A percentile compares a stretch with the other conserved stretches of the same genome.
phyloP scores from a whole-genome alignment of 2,888 invertebrate genomes.

The Ichneumoninae sp. region DNA sequence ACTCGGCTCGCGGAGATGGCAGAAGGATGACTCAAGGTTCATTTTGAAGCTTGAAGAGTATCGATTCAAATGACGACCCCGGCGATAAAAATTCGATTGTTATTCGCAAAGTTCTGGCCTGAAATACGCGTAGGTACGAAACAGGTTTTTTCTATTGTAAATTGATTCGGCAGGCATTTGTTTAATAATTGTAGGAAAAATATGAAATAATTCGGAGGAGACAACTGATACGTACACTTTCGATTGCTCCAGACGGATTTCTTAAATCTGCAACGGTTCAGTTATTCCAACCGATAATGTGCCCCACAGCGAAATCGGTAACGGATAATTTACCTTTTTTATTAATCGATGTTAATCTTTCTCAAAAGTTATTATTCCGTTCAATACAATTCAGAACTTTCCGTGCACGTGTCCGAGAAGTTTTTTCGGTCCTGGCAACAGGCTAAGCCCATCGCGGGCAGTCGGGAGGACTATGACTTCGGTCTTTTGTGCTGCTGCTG shows the following conservation, averaged over 20 bases:
- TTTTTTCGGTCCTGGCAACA: conserved; percentile 38
- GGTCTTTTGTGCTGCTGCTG: conserved; percentile 61
- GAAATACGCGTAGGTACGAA: not conserved
- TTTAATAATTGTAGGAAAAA: not conserved
- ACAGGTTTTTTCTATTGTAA: not conserved
- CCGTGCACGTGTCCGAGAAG: conserved; percentile 35
- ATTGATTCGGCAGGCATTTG: not conserved
- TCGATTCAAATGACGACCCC: not conserved
- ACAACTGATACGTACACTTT: not conserved
- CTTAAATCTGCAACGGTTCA: not conserved
- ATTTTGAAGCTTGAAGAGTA: conserved; percentile 3
- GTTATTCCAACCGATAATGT: not conserved
- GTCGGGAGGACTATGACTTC: conserved; percentile 65
- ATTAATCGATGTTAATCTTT: not conserved
- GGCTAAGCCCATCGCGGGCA: conserved; percentile 56
- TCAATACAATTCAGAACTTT: conserved; percentile 23
- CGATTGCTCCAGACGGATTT: not conserved
- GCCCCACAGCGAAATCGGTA: not conserved
- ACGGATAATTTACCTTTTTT: not conserved
- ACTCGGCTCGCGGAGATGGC: not conserved
- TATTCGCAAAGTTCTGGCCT: not conserved
- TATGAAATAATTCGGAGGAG: not conserved
- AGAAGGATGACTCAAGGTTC: not conserved
- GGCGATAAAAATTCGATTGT: not conserved
- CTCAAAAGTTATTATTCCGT: not conserved